Conservation (phyloP, 2,797 vertebrate genomes). For the Pseudochirops cupreus region DNA sequence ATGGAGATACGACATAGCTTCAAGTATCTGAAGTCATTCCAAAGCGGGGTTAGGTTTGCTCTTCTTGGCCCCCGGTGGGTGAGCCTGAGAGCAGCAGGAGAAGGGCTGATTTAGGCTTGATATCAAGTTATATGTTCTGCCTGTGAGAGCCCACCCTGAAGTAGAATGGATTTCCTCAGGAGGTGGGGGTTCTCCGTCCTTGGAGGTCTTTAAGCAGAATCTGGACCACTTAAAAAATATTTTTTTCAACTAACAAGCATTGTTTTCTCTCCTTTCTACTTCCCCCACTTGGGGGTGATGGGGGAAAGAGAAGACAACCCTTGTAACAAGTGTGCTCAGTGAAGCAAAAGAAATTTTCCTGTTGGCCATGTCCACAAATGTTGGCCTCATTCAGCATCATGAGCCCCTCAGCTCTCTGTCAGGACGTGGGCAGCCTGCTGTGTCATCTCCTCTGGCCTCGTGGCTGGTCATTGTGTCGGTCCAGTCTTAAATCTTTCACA, state of each 20-base stretch:
- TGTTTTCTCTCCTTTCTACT: not conserved
- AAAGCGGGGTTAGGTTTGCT: not conserved
- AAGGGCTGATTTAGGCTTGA: not conserved
- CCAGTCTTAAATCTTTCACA: not conserved
- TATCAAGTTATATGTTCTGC: not conserved
- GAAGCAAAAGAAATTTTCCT: not conserved
- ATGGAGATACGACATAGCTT: not conserved
- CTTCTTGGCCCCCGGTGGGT: no score
- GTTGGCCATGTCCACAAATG: not conserved
- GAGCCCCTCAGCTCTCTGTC: not conserved
- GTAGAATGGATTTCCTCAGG: not conserved
- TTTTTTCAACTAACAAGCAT: not conserved
- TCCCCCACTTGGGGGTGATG: not conserved
- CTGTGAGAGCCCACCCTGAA: not conserved
- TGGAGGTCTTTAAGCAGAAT: not conserved
- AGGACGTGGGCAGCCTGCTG: not conserved
- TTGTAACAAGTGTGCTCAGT: not conserved
- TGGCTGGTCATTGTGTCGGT: not conserved
- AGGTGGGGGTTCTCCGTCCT: not conserved
- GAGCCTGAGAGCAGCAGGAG: not conserved
- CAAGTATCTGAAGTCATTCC: not conserved
- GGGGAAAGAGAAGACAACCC: not conserved
- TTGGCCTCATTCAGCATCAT: not conserved
- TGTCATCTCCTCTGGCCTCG: not conserved
- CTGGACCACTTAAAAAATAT: not conserved